phyloP scores from a whole-genome alignment of 2,888 invertebrate genomes.

The Adelognathus sp. region DNA sequence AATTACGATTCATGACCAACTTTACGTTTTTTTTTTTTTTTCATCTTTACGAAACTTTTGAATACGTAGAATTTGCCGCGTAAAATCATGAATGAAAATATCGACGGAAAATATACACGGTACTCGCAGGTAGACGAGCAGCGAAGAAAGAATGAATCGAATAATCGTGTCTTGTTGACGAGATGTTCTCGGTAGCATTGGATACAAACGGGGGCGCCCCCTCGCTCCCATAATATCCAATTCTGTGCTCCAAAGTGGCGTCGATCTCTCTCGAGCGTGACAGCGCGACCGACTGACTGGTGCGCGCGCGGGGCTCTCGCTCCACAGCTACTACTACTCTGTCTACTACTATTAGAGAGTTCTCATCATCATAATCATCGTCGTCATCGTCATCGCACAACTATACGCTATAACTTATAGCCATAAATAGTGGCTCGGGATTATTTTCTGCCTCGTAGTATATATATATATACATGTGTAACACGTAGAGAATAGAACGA shows the following conservation, averaged over 20 bases:
- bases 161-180: not conserved
- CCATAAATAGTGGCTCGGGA: not conserved
- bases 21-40: too few relatives aligned
- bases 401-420: not conserved
- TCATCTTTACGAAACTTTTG: too few relatives aligned
- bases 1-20: too few relatives aligned
- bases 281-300: slow-evolving; percentile 14
- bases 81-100: not conserved
- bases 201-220: not conserved
- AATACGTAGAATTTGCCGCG: too few relatives aligned
- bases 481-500: not conserved
- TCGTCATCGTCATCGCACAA: not conserved
- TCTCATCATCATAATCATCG: not conserved
- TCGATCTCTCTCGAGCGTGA: slow-evolving; percentile 22
- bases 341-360: not conserved
- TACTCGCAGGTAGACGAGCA: not conserved
- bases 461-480: too few relatives aligned
- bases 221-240: not conserved
- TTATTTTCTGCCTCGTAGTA: slow-evolving; percentile 10
- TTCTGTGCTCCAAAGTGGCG: slow-evolving; percentile 12
- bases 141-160: not conserved
- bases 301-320: not conserved
- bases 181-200: not conserved
- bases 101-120: not conserved
- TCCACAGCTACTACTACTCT: not conserved